Conservation (phyloP, 2,113 vertebrate species). For the Chrysemys picta region DNA sequence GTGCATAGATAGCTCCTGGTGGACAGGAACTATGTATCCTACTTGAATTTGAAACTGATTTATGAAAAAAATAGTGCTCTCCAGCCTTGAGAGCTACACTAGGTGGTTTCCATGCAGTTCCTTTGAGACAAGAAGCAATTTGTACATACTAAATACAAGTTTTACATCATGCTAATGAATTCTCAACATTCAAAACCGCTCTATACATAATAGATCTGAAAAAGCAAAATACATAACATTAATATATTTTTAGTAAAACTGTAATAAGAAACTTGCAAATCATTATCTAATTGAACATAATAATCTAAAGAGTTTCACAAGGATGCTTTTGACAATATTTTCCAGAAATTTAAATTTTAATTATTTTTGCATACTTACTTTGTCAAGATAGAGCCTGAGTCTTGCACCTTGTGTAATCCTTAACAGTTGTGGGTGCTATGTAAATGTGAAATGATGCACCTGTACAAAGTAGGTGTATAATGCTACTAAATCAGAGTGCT, state of each 20-base stretch:
- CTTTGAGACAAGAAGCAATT: constrained; percentile 11
- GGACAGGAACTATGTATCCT: background rate
- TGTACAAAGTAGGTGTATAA: background rate
- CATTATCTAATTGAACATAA: background rate
- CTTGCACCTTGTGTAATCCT: background rate
- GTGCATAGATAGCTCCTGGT: background rate
- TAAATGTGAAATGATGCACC: background rate
- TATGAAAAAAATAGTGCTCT: background rate
- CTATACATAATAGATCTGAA: constrained; percentile 6
- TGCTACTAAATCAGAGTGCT: background rate
- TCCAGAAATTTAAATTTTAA: background rate
- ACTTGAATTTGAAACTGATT: background rate
- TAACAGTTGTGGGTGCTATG: background rate
- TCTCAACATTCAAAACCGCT: constrained; percentile 9
- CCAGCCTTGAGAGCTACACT: background rate
- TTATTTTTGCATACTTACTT: background rate
- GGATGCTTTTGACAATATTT: constrained; percentile 10
- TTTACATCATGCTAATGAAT: constrained; percentile 23
- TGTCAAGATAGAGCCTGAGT: background rate
- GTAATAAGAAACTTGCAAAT: background rate
- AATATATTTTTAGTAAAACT: constrained; percentile 33
- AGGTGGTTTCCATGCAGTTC: background rate
- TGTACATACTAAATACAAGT: background rate
- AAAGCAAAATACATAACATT: constrained; percentile 12
- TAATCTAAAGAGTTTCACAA: background rate